phyloP scores from a whole-genome alignment of 2,113 vertebrate species.

The Lophochroa leadbeateri region DNA sequence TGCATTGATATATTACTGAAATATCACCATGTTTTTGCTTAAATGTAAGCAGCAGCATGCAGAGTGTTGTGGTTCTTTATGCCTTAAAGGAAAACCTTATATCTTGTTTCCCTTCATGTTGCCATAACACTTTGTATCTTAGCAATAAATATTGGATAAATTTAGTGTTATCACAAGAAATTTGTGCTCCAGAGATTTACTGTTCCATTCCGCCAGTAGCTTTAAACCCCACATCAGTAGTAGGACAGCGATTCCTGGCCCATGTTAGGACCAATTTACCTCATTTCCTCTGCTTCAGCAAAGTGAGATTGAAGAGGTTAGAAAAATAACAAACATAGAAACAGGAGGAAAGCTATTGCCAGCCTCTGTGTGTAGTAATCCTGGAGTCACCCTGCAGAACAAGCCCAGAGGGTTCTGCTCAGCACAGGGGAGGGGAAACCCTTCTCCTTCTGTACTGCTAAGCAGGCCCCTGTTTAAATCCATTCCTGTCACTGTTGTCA shows the following conservation, averaged over 20 bases:
- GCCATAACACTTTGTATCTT: slow-evolving; percentile 61
- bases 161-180: slow-evolving; percentile 53
- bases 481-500: background rate
- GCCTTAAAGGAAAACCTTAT: slow-evolving; percentile 42
- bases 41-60: background rate
- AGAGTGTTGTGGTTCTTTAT: background rate
- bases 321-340: slow-evolving; percentile 59
- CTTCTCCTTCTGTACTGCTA: background rate
- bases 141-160: slow-evolving; percentile 50
- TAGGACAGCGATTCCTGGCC: slow-evolving; percentile 48
- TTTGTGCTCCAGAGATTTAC: slow-evolving; percentile 40
- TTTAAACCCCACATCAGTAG: slow-evolving; percentile 13
- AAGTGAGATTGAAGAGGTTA: slow-evolving; percentile 64
- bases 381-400: background rate
- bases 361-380: background rate
- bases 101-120: slow-evolving; percentile 59
- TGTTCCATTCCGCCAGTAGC: slow-evolving; percentile 27
- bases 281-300: slow-evolving; percentile 60
- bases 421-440: background rate
- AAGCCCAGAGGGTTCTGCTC: background rate
- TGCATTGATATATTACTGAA: background rate
- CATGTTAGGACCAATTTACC: slow-evolving; percentile 48
- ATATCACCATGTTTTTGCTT: background rate
- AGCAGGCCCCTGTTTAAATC: background rate
- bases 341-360: background rate